Percentiles rank a stretch among this genome's conserved stretches.
These are phyloP conservation scores for Tenthredo distinguenda DNA, from an alignment of 2,888 invertebrate species.

Conservation along the genomic window DNA sequence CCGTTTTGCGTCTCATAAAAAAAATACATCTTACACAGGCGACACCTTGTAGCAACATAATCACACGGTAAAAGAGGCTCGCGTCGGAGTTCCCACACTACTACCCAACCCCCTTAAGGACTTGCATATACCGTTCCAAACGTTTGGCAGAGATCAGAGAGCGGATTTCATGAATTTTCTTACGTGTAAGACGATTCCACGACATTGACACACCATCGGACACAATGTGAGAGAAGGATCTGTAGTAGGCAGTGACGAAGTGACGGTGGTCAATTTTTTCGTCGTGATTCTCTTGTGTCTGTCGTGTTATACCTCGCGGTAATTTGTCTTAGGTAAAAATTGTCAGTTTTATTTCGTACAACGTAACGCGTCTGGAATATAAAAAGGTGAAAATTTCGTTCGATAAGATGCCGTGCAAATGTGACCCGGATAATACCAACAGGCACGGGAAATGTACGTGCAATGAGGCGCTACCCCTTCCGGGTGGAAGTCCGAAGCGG, in stretches of 20 bases:
- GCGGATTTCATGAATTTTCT: too few relatives aligned
- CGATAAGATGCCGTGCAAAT: constrained; percentile 53
- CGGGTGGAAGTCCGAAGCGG: constrained; percentile 54
- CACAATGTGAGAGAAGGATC: neutral
- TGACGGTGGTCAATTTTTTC: neutral
- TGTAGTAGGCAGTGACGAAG: constrained; percentile 29
- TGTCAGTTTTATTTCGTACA: constrained; percentile 14
- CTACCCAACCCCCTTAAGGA: too few relatives aligned
- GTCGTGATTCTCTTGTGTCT: neutral
- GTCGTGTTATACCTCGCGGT: neutral
- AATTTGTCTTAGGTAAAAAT: neutral
- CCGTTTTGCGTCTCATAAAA: too few relatives aligned
- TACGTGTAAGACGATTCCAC: neutral
- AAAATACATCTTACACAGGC: too few relatives aligned
- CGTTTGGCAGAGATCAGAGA: too few relatives aligned
- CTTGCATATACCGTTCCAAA: too few relatives aligned
- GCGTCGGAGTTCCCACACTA: too few relatives aligned
- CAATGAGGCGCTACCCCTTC: constrained; percentile 50
- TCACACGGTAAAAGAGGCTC: too few relatives aligned
- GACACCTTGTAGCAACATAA: too few relatives aligned
- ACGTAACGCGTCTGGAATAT: neutral
- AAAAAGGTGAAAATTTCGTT: neutral
- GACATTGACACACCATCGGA: neutral
- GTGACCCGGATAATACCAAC: constrained; percentile 49
- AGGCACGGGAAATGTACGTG: constrained; percentile 45